A percentile compares a stretch with the other conserved stretches of the same genome.
Conservation (phyloP, 2,797 vertebrate genomes). For the Epinephelus malabaricus region DNA sequence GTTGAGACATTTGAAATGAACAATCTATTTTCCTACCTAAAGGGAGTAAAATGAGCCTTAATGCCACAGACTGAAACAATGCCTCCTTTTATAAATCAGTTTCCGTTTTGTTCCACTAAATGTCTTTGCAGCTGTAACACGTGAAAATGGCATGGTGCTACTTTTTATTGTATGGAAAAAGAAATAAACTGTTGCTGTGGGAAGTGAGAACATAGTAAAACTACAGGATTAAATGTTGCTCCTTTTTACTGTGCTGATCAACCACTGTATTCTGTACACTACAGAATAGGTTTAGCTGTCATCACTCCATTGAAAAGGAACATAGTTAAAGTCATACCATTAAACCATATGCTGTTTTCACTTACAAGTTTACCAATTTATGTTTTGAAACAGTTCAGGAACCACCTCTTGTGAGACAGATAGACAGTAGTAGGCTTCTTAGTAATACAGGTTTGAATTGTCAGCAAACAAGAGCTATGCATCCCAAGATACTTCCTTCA, state of each 20-base stretch:
- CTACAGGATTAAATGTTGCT: conserved; percentile 7
- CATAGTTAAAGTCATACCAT: background rate
- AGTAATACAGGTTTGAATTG: background rate
- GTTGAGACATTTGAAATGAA: no score
- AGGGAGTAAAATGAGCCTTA: background rate
- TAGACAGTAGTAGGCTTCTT: no score
- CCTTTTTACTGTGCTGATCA: background rate
- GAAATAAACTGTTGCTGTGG: background rate
- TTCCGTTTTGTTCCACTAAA: conserved; percentile 23
- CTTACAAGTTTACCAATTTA: background rate
- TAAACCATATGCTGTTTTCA: background rate
- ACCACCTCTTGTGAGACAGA: background rate
- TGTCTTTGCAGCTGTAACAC: conserved; percentile 23
- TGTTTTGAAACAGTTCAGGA: background rate
- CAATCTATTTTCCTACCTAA: no score
- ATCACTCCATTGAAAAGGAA: background rate
- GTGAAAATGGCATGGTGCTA: conserved; percentile 15
- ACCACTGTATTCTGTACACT: background rate
- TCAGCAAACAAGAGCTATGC: background rate
- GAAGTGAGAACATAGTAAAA: conserved; percentile 24
- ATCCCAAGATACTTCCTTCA: background rate
- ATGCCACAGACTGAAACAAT: conserved; percentile 27
- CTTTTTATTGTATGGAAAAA: conserved; percentile 56
- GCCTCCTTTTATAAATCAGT: conserved; percentile 30
- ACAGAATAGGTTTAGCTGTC: background rate